A percentile compares a stretch with the other conserved stretches of the same genome.
These are phyloP conservation scores for Psephotus haematonotus DNA, from an alignment of 2,113 vertebrate species.

Conservation along the genomic window DNA sequence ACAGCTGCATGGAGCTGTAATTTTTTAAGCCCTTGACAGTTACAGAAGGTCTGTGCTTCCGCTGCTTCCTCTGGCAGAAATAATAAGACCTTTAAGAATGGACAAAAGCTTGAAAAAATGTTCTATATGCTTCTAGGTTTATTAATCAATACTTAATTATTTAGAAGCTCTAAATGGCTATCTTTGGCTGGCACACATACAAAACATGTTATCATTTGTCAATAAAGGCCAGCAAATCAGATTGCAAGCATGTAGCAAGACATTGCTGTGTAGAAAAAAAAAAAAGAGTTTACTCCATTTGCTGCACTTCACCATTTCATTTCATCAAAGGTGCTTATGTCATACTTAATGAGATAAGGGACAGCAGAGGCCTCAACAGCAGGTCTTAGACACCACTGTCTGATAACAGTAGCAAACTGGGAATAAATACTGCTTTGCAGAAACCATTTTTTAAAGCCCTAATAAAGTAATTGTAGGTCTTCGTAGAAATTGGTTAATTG, in stretches of 20 bases:
- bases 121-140: conserved; percentile 38
- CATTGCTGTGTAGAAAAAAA: conserved; percentile 7
- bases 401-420: conserved; percentile 49
- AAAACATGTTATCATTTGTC: conserved; percentile 62
- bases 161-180: conserved; percentile 73
- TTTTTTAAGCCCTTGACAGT: neutral
- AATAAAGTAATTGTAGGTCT: conserved; percentile 34
- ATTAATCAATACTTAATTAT: conserved; percentile 80
- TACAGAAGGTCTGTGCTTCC: neutral
- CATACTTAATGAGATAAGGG: conserved; percentile 69
- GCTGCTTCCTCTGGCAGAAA: conserved; percentile 36
- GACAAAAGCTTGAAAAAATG: conserved; percentile 26
- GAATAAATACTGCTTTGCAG: conserved; percentile 51
- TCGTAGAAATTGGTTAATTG: conserved; percentile 42
- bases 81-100: conserved; percentile 56
- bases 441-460: conserved; percentile 31
- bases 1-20: neutral
- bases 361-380: conserved; percentile 17
- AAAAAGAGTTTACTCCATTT: conserved; percentile 17
- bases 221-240: conserved; percentile 67
- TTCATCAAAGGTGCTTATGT: conserved; percentile 72
- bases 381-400: conserved; percentile 30
- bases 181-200: conserved; percentile 43
- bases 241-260: conserved; percentile 39
- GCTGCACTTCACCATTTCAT: conserved; percentile 65